Percentiles rank a stretch among this genome's conserved stretches.
phyloP scores from a whole-genome alignment of 2,888 invertebrate species.

The Suillia variegata region DNA sequence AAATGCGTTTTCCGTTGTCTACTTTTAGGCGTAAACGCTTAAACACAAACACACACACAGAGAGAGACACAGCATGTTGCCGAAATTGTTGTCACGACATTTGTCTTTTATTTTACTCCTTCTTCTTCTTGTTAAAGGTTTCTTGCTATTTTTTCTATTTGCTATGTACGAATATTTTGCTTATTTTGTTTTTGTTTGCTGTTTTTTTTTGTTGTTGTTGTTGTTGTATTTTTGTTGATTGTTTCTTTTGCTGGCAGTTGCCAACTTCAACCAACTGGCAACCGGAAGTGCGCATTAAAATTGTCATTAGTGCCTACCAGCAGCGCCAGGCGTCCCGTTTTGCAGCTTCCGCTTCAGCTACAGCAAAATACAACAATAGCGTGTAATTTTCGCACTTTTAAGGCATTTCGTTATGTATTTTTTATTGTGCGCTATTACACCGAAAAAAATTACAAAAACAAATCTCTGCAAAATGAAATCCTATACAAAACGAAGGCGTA shows the following conservation, averaged over 20 bases:
- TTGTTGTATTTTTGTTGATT: not conserved
- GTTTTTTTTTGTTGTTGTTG: not conserved
- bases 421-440: not conserved
- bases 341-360: not conserved
- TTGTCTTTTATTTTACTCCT: not conserved
- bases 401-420: not conserved
- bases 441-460: too few species aligned
- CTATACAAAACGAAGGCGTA: too few species aligned
- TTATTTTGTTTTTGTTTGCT: not conserved
- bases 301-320: conserved; percentile 38
- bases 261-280: not conserved
- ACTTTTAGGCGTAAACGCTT: not conserved
- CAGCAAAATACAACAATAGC: conserved; percentile 7
- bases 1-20: not conserved
- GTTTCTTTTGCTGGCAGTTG: not conserved
- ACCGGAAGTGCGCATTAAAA: conserved; percentile 44
- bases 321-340: too few species aligned
- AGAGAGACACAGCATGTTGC: not conserved
- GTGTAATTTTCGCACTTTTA: not conserved
- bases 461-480: too few species aligned
- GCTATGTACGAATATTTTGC: too few species aligned
- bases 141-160: too few species aligned
- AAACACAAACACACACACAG: not conserved
- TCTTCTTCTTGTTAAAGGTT: not conserved
- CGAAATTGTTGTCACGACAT: not conserved